Base-by-base conservation (phyloP, 2,797 vertebrate species). In the Urophycis tenuis region DNA sequence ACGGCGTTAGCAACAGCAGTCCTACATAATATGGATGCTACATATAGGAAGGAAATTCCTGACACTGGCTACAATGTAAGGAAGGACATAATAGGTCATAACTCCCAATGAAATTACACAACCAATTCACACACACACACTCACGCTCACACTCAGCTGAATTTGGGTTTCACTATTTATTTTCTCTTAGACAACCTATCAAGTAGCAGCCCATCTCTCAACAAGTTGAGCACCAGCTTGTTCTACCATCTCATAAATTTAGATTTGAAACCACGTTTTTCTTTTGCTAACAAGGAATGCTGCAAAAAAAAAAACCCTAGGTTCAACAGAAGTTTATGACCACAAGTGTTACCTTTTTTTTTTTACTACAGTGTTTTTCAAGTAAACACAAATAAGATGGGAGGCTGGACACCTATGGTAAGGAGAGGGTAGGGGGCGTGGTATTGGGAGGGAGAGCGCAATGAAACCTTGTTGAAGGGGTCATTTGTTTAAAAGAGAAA, bases 211-310 rank as follows among this genome's bases (percentile, higher is more conserved):
- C 95, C 94, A 95, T 92, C 85, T 93, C 91, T 87, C 90, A 92
- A 89, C 90, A 87, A 91, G 92, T 93, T 92, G 92, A 94, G 94
- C 92, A 94, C 95, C 95, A 93, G 93, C 94, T 92, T 93, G 90
- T 92, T 88, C 84, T 87, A 94, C 92, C 92, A 93, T 90, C 91
- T 94, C 92, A 80, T 94, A 93, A 92, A 92, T 94, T 95, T 92
- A 87, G 80, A 89, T 96, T 95, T 94, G 90, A 93, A 96, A 96
- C 94, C 95, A 97, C 95, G 93, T 95, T 93, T 96, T 93, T 95
- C n/a, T 92, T 96, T 93, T 93, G 96, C 97, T 95, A 96, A 98
- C 94, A 95, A 96, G 95, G 95, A 98, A 98, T 98, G 96, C 95
- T 96, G 96, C 93, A 95, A 95, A 88, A 94, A 95, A 94, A 95